Percentiles rank a stretch among this genome's conserved stretches.
Conservation (phyloP, 1,140 invertebrate genomes). For the Hyles euphorbiae region DNA sequence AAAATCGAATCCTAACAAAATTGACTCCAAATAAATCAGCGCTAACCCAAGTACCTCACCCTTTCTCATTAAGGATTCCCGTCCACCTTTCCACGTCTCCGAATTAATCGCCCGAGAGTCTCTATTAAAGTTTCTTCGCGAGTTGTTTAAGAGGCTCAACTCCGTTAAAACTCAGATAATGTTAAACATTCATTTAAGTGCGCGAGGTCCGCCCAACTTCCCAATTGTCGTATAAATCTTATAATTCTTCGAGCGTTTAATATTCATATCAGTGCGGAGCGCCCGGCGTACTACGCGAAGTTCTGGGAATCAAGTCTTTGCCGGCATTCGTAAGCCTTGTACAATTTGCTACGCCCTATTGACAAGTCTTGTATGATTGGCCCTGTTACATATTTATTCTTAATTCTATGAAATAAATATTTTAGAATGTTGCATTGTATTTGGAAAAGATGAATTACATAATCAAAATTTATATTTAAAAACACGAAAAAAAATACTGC, state of each 20-base stretch:
- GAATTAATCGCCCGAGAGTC: constrained; percentile 72
- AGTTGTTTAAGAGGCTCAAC: constrained; percentile 68
- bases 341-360: no score
- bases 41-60: constrained; percentile 17
- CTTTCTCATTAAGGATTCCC: constrained; percentile 67
- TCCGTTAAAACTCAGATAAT: constrained; percentile 71
- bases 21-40: neutral
- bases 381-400: no score
- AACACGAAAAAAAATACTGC: no score
- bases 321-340: neutral
- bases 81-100: constrained; percentile 59
- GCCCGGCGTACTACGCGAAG: constrained; percentile 17
- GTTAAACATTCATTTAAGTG: constrained; percentile 74
- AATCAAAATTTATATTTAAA: no score
- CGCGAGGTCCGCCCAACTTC: constrained; percentile 54
- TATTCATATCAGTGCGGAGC: constrained; percentile 67
- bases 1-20: no score
- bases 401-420: no score
- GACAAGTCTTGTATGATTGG: no score
- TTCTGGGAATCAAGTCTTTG: neutral
- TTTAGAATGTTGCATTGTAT: no score
- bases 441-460: no score
- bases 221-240: constrained; percentile 70
- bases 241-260: constrained; percentile 70
- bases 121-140: constrained; percentile 71